Base-by-base conservation (phyloP, 1,140 invertebrate species). In the Conopomorpha cramerella region DNA sequence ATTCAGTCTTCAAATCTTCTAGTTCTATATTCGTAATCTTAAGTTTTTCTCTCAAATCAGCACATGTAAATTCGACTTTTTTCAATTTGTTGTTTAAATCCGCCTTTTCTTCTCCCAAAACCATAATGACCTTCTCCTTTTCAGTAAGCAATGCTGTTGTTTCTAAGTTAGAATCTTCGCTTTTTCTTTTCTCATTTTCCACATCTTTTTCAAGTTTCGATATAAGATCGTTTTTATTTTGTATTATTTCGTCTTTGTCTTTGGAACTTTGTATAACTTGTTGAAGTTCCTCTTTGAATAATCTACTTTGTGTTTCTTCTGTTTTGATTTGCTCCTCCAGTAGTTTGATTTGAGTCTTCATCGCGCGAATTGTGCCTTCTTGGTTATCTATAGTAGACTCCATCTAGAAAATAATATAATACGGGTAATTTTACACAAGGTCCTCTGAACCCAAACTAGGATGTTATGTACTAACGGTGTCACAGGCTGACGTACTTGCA, bases 331-430 rank as follows among this genome's bases (percentile, higher is more conserved):
- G 83, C 35, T 87, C 80, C 60, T 88, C 85, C 3, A 90, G 49
- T 32, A 83, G 72, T 54, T 78, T 82, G 50, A 89, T 87, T 76
- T 86, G 85, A 41, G 86, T 86, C 55, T 87, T 85, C 40, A 92
- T 74, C 27, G 84, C 71, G 27, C 62, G 74, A 16, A 87, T 83
- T 28, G 82, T 84, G 39, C 83, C 83, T 51, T 88, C 83, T 59
- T 88, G 83, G 33, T 81, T 82, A 28, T 85, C 80, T 12, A 89
- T 68, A 17, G 83, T 82, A 15, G 80, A 81, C 52, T 87, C 82
- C 51, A 85, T 68, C 67, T 78, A 32, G 19, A 42, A 55, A 32
- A 18, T 45, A 35, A 36, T 38, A 30, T 46, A n/a, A n/a, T n/a
- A n/a, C n/a, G n/a, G n/a, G n/a, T n/a, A n/a, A n/a, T n/a, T n/a